These are phyloP conservation scores for Strix aluco DNA, from an alignment of 2,113 vertebrate genomes.

Conservation along the genomic window DNA sequence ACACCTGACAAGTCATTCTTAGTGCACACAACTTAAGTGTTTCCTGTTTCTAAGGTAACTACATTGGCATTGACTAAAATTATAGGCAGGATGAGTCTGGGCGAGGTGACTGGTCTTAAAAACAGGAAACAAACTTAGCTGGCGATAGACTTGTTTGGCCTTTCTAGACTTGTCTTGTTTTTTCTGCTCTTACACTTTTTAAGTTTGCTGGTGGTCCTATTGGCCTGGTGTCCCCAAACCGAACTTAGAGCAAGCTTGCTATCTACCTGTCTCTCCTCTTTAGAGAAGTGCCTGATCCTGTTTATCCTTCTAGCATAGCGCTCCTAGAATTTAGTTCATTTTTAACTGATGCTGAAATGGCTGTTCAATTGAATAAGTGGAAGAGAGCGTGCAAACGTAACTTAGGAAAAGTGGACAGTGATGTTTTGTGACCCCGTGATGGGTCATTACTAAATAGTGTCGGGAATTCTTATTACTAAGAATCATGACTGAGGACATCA, in stretches of 20 bases:
- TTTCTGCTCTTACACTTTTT: not conserved
- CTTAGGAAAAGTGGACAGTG: not conserved
- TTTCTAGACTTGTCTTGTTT: not conserved
- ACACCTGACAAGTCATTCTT: not conserved
- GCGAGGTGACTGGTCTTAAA: not conserved
- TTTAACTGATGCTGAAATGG: not conserved
- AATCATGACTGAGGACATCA: too few species aligned
- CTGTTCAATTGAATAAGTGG: not conserved
- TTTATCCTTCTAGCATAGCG: not conserved
- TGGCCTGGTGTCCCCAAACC: not conserved
- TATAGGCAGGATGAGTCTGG: not conserved
- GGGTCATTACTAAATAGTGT: not conserved
- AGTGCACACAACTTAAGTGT: not conserved
- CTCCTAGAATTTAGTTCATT: not conserved
- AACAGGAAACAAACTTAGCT: slow-evolving; percentile 2
- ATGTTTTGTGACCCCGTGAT: not conserved
- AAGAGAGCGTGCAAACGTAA: not conserved
- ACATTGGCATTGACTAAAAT: not conserved
- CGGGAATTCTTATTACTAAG: not conserved
- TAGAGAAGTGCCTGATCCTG: not conserved
- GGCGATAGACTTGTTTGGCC: not conserved
- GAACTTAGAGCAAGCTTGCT: not conserved
- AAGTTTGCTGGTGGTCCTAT: not conserved
- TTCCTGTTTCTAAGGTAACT: slow-evolving; percentile 19
- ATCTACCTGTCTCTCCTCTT: not conserved